These are phyloP conservation scores for Dendrocincla tyrannina DNA, from an alignment of 2,797 vertebrate species.

Conservation along the genomic window DNA sequence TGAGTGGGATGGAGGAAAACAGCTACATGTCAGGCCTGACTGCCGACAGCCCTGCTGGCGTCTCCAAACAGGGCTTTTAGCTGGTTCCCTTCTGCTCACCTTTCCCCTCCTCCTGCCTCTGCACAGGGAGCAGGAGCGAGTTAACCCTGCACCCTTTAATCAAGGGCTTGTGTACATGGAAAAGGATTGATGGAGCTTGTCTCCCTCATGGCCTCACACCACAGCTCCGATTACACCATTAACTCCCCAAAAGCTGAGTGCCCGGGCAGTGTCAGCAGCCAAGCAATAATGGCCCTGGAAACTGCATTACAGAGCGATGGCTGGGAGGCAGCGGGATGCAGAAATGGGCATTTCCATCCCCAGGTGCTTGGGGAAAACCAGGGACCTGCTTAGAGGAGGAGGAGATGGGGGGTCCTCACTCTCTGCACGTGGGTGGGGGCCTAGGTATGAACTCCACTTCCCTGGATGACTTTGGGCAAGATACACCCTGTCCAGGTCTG, in stretches of 20 bases:
- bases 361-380: background rate
- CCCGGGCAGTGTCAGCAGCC: background rate
- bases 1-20: background rate
- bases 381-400: background rate
- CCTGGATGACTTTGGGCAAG: background rate
- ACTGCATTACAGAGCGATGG: background rate
- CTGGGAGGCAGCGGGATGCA: background rate
- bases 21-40: background rate
- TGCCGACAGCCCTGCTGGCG: background rate
- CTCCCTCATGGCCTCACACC: background rate
- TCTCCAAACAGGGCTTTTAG: background rate
- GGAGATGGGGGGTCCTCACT: background rate
- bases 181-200: conserved; percentile 4
- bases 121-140: background rate
- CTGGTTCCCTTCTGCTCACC: background rate
- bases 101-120: background rate
- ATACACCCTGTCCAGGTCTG: background rate
- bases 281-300: background rate
- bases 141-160: conserved; percentile 49
- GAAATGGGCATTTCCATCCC: background rate
- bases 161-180: background rate
- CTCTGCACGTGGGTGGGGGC: accelerated
- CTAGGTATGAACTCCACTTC: background rate
- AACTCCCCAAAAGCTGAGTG: conserved; percentile 19
- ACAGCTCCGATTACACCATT: conserved; percentile 20